Base-by-base conservation (phyloP, 2,888 invertebrate species). In the Deroplatys truncata region DNA sequence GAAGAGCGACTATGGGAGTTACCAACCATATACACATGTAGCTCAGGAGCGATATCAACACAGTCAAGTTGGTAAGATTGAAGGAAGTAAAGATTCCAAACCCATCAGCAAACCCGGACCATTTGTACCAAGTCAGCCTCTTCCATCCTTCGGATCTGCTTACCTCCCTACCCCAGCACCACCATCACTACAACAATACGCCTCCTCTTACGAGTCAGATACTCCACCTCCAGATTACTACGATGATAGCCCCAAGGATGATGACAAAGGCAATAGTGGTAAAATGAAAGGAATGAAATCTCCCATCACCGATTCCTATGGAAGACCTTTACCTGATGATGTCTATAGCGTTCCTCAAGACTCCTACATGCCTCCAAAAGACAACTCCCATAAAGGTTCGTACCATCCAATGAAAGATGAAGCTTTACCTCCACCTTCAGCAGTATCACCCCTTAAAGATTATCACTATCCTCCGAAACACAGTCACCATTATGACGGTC, bases 401-500 rank as follows among this genome's bases (percentile, higher is more conserved):
- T 72, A 72, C 56, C 56, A 72, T 25, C 56, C 56, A 20, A 72
- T 72, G 56, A 72, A 72, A 72, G 56, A 72, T 20, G 56, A 72
- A 20, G 56, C 56, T 25, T 25, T 72, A 20, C 56, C 56, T 16
- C 56, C 56, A 72, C 56, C 56, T 72, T 72, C 56, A 20, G 56
- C 20, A 25, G 4, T 20, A 20, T 72, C 56, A 72, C 56, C 56
- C 25, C 56, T 20, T 72, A 72, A 72, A 72, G 56, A 72, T 25
- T 72, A 72, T 72, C 56, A 92, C 85, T 92, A 91, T 84, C 92
- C 88, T 89, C 89, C 91, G 4, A 91, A 90, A 84, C 90, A 90
- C 72, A 92, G 93, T 86, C 94, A 94, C 90, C 93, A 94, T 90
- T 93, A 94, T 92, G 91, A 94, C 86, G 94, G 93, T 89, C 93